Conservation (phyloP, 2,888 invertebrate species). For the Tyria jacobaeae region DNA sequence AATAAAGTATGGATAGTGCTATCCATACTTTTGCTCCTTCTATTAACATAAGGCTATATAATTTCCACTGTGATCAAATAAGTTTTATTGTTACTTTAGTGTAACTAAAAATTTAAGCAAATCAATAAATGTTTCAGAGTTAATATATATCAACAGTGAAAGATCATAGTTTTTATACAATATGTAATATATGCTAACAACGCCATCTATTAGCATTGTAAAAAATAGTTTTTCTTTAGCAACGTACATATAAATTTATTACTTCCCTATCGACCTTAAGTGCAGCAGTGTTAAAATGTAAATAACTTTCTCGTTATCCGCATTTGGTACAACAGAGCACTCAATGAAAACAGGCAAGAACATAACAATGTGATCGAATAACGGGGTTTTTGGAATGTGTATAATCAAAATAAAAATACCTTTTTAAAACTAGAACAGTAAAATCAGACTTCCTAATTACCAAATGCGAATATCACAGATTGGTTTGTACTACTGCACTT, state of each 20-base stretch:
- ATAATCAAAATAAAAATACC: slow-evolving; percentile 54
- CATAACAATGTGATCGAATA: slow-evolving; percentile 48
- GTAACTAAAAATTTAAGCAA: not conserved
- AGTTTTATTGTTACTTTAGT: not conserved
- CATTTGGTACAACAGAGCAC: slow-evolving; percentile 83
- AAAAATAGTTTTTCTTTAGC: slow-evolving; percentile 17
- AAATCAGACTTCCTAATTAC: slow-evolving; percentile 77
- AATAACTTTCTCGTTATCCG: slow-evolving; percentile 79
- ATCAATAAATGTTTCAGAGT: not conserved
- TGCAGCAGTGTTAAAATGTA: slow-evolving; percentile 81
- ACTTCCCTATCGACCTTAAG: slow-evolving; percentile 81
- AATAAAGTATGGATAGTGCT: not conserved
- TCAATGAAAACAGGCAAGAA: slow-evolving; percentile 77
- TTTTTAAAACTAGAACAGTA: slow-evolving; percentile 52
- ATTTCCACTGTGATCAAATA: not conserved
- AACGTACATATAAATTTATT: slow-evolving; percentile 41
- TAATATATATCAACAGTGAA: slow-evolving; percentile 3
- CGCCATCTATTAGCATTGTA: slow-evolving; percentile 17
- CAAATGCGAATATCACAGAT: slow-evolving; percentile 87
- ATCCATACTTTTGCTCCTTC: not conserved
- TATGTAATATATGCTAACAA: slow-evolving; percentile 6
- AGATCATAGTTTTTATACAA: slow-evolving; percentile 3
- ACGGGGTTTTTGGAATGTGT: slow-evolving; percentile 75
- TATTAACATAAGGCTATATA: not conserved
- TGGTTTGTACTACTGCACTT: slow-evolving; percentile 80